Conservation (phyloP, 92 coral and sea anemone species). For the Siderastrea siderea region DNA sequence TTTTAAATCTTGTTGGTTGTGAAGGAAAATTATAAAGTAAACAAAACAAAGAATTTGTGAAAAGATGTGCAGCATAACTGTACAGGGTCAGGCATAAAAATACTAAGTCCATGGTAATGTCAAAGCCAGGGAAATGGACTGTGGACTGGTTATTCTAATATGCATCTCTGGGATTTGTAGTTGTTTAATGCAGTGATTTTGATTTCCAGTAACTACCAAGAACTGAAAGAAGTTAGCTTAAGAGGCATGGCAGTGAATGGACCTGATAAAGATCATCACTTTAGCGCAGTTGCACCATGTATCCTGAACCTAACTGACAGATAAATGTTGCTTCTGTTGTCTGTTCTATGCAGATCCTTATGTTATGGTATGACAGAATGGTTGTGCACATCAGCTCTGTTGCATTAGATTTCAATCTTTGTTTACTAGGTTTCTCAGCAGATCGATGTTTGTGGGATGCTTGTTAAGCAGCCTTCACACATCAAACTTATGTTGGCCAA, state of each 20-base stretch:
- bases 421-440: too few relatives aligned
- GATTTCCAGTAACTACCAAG: slow-evolving; percentile 75
- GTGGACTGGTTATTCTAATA: not conserved
- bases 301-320: slow-evolving; percentile 46
- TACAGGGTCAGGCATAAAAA: too few relatives aligned
- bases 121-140: not conserved
- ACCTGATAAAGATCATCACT: slow-evolving; percentile 62
- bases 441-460: too few relatives aligned
- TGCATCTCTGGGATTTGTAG: not conserved
- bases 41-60: too few relatives aligned
- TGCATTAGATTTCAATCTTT: too few relatives aligned
- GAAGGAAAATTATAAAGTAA: too few relatives aligned
- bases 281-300: slow-evolving; percentile 76
- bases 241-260: slow-evolving; percentile 72
- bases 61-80: too few relatives aligned
- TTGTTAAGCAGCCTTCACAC: too few relatives aligned
- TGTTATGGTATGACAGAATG: not conserved
- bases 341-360: not conserved
- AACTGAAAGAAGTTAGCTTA: slow-evolving; percentile 72
- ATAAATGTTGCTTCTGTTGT: not conserved
- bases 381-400: too few relatives aligned
- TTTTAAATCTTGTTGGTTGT: too few relatives aligned
- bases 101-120: too few relatives aligned
- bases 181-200: not conserved
- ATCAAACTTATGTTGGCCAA: too few relatives aligned